Evolutionary conservation across 2,797 vertebrate genomes (phyloP), one percentile per base, ranked within the genome.

Genomic region (Hyperoplus lanceolatus): DNA sequence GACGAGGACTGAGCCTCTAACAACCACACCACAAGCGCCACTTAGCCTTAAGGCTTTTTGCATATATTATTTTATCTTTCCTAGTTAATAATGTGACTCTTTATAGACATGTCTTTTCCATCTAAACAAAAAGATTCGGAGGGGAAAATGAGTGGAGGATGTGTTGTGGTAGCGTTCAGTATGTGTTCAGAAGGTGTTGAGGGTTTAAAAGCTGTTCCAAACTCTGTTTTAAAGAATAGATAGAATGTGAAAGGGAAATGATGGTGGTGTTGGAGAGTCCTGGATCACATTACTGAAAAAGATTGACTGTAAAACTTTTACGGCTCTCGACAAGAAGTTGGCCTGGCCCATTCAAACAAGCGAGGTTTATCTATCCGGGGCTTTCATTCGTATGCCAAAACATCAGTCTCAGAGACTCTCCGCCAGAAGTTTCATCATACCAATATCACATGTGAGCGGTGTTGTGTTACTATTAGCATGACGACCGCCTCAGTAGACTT

Each of bases 281-380:
- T 94, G 93, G 90, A 89, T 87, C 79, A 89, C 89, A 93, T 95
- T 94, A 93, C 77, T 74, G 76, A 65, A 86, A 79, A 93, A 94
- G 88, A 94, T 87, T 91, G 92, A 95, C 90, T 91, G 91, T 87
- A 92, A 95, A 94, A 86, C 81, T 60, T 92, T 91, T 70, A 80
- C 81, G 10, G 42, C 75, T 77, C 78, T 93, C 29, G 94, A 94
- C 93, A 91, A 84, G 86, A 93, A 91, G 81, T 94, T 94, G 94
- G 94, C 92, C 77, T 18, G 63, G 51, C 12, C 66, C 57, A 42
- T 77, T 84, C 84, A 69, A 94, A 94, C 92, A 92, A 94, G 92
- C 88, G 91, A 87, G 80, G 87, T 85, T 86, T 74, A 88, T 92
- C 86, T 62, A 89, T 93, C 85, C 85, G 86, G 82, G 82, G 76